Conservation (phyloP, 2,113 vertebrate species). For the Pimephales promelas region DNA sequence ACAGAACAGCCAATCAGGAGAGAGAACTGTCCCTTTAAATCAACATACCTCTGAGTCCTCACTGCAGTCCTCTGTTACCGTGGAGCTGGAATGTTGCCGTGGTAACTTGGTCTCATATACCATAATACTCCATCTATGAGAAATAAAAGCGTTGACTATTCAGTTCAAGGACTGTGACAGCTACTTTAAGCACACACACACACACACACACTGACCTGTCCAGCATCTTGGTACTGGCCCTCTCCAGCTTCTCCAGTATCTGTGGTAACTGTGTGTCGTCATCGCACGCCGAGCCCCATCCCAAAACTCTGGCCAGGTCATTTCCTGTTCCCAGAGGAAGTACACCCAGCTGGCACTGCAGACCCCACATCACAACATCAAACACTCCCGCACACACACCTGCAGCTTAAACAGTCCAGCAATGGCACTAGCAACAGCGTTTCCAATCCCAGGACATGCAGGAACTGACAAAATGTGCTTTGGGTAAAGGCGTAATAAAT, state of each 20-base stretch:
- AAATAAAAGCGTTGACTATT: background rate
- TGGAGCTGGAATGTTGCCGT: slow-evolving; percentile 82
- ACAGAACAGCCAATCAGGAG: background rate
- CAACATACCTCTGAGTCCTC: slow-evolving; percentile 91
- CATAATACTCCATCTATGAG: slow-evolving; percentile 94
- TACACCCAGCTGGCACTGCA: slow-evolving; percentile 93
- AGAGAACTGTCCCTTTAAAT: too few species aligned
- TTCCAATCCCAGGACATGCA: background rate
- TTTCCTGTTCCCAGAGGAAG: slow-evolving; percentile 95
- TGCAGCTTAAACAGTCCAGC: background rate
- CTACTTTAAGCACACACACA: background rate
- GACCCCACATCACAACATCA: slow-evolving; percentile 12
- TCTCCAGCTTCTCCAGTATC: slow-evolving; percentile 95
- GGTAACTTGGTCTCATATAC: slow-evolving; percentile 96
- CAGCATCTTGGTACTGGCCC: slow-evolving; percentile 97
- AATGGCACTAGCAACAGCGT: too few species aligned
- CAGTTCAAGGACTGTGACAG: background rate
- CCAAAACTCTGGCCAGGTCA: slow-evolving; percentile 91
- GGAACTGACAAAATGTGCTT: background rate
- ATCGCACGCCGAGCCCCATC: slow-evolving; percentile 96
- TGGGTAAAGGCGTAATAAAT: background rate
- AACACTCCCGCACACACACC: too few species aligned
- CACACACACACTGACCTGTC: slow-evolving; percentile 79
- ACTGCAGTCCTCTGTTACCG: slow-evolving; percentile 84
- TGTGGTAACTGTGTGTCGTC: slow-evolving; percentile 94